Percentiles rank a stretch among this genome's conserved stretches.
phyloP scores from a whole-genome alignment of 1,140 invertebrate species.

The Pygmarrhopalites habei region DNA sequence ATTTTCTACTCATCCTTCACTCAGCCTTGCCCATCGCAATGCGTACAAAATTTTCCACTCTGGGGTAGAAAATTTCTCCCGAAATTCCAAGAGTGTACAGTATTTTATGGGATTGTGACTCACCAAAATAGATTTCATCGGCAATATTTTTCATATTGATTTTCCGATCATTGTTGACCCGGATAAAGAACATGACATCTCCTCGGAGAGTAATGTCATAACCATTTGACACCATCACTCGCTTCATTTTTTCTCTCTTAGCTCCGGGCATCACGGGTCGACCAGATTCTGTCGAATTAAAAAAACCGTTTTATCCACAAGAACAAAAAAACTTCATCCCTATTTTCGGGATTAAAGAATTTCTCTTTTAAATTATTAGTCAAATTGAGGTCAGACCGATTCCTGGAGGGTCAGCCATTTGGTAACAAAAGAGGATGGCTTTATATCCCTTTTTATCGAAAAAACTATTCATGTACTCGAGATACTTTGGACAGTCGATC shows the following conservation, averaged over 20 bases:
- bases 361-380: too few relatives aligned
- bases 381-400: too few relatives aligned
- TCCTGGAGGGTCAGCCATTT: slow-evolving; percentile 46
- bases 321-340: too few relatives aligned
- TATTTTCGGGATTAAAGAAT: too few relatives aligned
- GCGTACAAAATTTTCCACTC: too few relatives aligned
- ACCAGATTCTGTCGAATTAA: slow-evolving; percentile 51
- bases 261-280: slow-evolving; percentile 44
- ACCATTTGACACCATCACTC: slow-evolving; percentile 49
- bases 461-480: slow-evolving; percentile 52
- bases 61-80: too few relatives aligned
- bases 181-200: slow-evolving; percentile 51
- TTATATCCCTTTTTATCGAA: slow-evolving; percentile 46
- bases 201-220: slow-evolving; percentile 46
- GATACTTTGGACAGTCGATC: slow-evolving; percentile 53
- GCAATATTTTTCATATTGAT: slow-evolving; percentile 50
- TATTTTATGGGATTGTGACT: too few relatives aligned
- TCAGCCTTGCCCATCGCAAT: too few relatives aligned
- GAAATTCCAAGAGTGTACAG: too few relatives aligned
- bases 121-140: slow-evolving; percentile 39
- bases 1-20: too few relatives aligned
- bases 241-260: slow-evolving; percentile 44
- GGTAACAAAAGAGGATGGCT: slow-evolving; percentile 50
- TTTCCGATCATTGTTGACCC: slow-evolving; percentile 44
- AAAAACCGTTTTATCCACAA: too few relatives aligned